Conservation (phyloP, 2,888 invertebrate species). For the Eristalis tenax region DNA sequence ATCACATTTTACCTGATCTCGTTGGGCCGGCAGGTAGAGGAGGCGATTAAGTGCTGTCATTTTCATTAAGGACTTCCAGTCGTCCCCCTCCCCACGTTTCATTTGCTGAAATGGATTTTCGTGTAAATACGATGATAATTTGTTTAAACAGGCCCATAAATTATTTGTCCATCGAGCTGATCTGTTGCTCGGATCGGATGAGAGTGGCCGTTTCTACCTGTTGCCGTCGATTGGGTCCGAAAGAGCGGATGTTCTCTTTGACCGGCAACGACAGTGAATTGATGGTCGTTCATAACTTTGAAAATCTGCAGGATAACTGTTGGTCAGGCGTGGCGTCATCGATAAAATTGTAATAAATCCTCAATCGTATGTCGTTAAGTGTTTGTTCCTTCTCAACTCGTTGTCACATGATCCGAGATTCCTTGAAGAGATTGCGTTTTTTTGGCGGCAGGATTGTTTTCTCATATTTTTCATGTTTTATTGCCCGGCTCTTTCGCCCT, state of each 20-base stretch:
- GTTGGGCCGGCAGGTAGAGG: slow-evolving; percentile 23
- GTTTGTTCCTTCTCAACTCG: background rate
- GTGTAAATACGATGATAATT: slow-evolving; percentile 60
- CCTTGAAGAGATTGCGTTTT: background rate
- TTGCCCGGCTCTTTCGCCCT: background rate
- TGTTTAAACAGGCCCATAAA: slow-evolving; percentile 57
- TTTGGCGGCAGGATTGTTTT: background rate
- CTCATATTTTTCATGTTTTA: background rate
- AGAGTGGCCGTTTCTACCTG: background rate
- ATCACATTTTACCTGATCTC: slow-evolving; percentile 31
- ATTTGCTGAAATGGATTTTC: slow-evolving; percentile 52
- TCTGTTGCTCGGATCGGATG: too few relatives aligned
- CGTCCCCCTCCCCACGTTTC: background rate
- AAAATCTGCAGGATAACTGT: background rate
- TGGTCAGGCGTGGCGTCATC: background rate
- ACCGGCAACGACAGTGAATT: background rate
- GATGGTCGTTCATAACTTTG: background rate
- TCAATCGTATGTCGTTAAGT: background rate
- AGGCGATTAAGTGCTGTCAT: slow-evolving; percentile 46
- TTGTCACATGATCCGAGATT: background rate
- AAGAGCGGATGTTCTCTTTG: background rate
- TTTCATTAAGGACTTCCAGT: slow-evolving; percentile 39
- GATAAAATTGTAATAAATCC: slow-evolving; percentile 3
- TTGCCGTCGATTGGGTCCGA: background rate
- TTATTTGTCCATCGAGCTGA: slow-evolving; percentile 18